phyloP scores from a whole-genome alignment of 2,113 vertebrate species.

The Lophochroa leadbeateri region DNA sequence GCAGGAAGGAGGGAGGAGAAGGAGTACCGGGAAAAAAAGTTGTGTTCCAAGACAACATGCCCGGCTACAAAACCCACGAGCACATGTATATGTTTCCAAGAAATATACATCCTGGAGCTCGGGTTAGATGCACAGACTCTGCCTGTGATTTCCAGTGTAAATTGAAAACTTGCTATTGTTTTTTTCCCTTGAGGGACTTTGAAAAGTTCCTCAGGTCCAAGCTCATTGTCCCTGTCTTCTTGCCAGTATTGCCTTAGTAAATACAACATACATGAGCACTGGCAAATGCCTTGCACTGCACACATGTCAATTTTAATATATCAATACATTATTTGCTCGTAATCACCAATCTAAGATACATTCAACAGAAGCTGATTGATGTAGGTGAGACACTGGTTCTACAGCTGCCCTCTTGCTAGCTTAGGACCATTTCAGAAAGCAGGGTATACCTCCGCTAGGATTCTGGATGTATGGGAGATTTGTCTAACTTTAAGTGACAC shows the following conservation, averaged over 20 bases:
- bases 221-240: background rate
- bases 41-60: background rate
- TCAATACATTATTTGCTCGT: background rate
- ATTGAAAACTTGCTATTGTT: background rate
- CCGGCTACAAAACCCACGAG: background rate
- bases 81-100: background rate
- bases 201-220: background rate
- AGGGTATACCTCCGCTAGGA: background rate
- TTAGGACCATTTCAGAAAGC: background rate
- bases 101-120: background rate
- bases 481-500: background rate
- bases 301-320: background rate
- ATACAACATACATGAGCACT: background rate
- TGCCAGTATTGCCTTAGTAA: background rate
- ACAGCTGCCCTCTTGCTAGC: background rate
- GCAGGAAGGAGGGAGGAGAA: background rate
- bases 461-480: rapidly evolving
- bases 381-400: background rate
- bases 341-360: background rate
- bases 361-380: background rate
- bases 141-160: background rate
- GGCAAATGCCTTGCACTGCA: background rate
- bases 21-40: rapidly evolving
- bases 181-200: background rate
- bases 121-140: background rate